These are phyloP conservation scores for Meloe dianella DNA, from an alignment of 2,888 invertebrate species.

Conservation along the genomic window DNA sequence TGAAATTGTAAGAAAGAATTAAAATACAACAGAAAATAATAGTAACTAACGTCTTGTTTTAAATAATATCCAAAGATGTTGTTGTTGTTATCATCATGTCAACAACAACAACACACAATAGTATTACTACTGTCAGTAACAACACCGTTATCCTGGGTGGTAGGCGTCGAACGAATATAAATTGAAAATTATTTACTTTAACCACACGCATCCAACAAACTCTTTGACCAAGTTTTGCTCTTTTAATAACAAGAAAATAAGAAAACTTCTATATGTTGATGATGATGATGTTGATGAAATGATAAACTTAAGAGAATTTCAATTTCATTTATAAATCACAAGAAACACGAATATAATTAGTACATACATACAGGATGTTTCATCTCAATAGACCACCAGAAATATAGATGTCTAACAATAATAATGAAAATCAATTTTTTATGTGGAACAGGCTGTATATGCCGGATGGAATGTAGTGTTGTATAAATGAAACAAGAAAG, in stretches of 20 bases:
- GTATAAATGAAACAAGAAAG: not conserved
- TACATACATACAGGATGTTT: too few relatives aligned
- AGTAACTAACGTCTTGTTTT: not conserved
- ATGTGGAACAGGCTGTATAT: not conserved
- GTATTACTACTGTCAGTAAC: not conserved
- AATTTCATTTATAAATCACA: too few relatives aligned
- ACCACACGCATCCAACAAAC: not conserved
- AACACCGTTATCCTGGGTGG: not conserved
- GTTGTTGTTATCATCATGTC: not conserved
- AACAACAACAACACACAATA: not conserved
- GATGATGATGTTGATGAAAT: too few relatives aligned
- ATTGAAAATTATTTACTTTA: conserved; percentile 25
- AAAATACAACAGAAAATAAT: not conserved
- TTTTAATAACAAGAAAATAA: too few relatives aligned
- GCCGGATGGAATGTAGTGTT: not conserved
- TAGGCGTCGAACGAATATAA: conserved; percentile 23
- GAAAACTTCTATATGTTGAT: too few relatives aligned
- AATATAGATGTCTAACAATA: too few relatives aligned
- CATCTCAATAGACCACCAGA: too few relatives aligned
- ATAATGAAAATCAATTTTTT: too few relatives aligned
- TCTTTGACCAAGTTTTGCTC: conserved; percentile 6
- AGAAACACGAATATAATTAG: too few relatives aligned
- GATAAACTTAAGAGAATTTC: too few relatives aligned
- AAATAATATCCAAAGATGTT: not conserved
- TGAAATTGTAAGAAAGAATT: not conserved